Evolutionary conservation across 2,888 invertebrate species (phyloP).

Genomic region (Flexamia atlantica): DNA sequence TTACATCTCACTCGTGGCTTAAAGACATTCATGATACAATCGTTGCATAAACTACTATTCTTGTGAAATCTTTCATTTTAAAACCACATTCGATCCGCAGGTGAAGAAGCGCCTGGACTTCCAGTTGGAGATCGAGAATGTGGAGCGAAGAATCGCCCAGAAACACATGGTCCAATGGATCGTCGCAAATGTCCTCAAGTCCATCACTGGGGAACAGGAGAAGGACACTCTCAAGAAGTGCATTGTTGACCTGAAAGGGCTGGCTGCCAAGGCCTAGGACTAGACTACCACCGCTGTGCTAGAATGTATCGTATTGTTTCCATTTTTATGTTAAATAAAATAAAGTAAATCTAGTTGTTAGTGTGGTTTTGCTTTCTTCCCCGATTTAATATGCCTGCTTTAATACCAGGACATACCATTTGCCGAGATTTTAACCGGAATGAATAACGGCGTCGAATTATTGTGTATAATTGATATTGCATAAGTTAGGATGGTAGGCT

Average conservation of each 20-base stretch:
- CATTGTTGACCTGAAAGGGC: conserved; percentile 88
- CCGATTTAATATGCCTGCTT: too few relatives aligned
- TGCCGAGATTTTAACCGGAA: too few relatives aligned
- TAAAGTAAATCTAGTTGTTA: conserved; percentile 9
- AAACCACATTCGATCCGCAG: conserved; percentile 75
- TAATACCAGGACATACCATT: too few relatives aligned
- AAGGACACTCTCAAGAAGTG: conserved; percentile 93
- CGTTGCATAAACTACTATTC: too few relatives aligned
- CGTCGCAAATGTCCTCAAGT: conserved; percentile 87
- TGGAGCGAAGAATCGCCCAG: conserved; percentile 92
- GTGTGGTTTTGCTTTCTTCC: not conserved
- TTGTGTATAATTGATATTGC: too few relatives aligned
- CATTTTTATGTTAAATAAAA: conserved; percentile 49
- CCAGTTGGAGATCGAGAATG: conserved; percentile 90
- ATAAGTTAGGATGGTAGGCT: too few relatives aligned
- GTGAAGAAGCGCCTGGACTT: conserved; percentile 94
- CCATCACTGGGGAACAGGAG: conserved; percentile 97
- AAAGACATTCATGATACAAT: too few relatives aligned
- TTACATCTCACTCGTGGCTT: too few relatives aligned
- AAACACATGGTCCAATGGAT: conserved; percentile 98
- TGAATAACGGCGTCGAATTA: too few relatives aligned
- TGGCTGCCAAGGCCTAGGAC: conserved; percentile 79
- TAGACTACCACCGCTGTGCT: not conserved
- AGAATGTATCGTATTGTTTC: conserved; percentile 35
- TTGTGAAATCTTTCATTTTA: too few relatives aligned